phyloP scores from a whole-genome alignment of 2,888 invertebrate species.

The Caenorhabditis becei region DNA sequence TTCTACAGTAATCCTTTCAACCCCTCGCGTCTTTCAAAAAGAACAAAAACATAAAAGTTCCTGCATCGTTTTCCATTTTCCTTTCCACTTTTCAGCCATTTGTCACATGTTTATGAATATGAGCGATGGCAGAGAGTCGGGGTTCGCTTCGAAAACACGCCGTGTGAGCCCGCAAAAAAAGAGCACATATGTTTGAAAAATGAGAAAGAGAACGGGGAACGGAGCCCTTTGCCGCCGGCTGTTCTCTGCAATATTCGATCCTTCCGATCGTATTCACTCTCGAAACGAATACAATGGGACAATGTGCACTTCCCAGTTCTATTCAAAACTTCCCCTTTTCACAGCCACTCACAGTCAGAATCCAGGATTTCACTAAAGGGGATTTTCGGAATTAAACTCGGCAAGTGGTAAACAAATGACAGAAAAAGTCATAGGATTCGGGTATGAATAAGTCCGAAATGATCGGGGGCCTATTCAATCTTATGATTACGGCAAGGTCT shows the following conservation, averaged over 20 bases:
- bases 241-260: neutral
- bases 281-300: too few relatives aligned
- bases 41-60: neutral
- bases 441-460: too few relatives aligned
- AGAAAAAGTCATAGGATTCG: too few relatives aligned
- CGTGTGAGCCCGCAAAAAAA: neutral
- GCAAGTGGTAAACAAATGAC: too few relatives aligned
- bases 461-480: too few relatives aligned
- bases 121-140: constrained; percentile 19
- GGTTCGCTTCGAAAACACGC: neutral
- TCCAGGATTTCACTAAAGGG: too few relatives aligned
- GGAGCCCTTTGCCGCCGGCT: neutral
- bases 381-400: too few relatives aligned
- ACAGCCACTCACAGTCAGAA: too few relatives aligned
- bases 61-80: neutral
- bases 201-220: neutral
- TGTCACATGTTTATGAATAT: constrained; percentile 52
- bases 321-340: too few relatives aligned
- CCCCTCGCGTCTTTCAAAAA: neutral
- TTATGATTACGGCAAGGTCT: too few relatives aligned
- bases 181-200: constrained; percentile 1
- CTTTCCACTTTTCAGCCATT: constrained; percentile 23
- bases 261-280: neutral
- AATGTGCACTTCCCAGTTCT: too few relatives aligned
- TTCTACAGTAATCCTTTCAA: too few relatives aligned